Percentiles rank a stretch among this genome's conserved stretches.
Conservation (phyloP, 92 coral and sea anemone species). For the Umimayanthus kanabou region DNA sequence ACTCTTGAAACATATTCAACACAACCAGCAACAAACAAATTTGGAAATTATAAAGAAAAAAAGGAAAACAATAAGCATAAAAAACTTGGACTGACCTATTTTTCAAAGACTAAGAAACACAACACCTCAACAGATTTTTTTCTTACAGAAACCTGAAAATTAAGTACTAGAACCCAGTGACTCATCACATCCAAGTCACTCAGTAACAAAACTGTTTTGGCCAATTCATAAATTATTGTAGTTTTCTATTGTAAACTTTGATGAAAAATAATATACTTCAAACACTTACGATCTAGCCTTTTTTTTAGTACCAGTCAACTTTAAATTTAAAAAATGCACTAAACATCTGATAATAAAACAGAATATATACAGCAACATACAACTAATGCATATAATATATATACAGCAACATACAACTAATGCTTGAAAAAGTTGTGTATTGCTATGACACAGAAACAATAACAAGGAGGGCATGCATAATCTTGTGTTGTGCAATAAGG, state of each 20-base stretch:
- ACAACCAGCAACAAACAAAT: conserved; percentile 22
- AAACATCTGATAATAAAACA: not conserved
- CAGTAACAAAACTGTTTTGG: too few relatives aligned
- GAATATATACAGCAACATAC: too few relatives aligned
- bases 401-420: too few relatives aligned
- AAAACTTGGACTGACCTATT: not conserved
- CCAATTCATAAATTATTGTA: too few relatives aligned
- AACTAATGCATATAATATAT: too few relatives aligned
- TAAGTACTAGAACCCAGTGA: not conserved
- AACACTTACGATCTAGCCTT: not conserved
- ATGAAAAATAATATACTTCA: too few relatives aligned
- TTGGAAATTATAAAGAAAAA: not conserved
- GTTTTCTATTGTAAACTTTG: not conserved
- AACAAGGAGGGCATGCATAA: not conserved
- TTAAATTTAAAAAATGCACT: not conserved
- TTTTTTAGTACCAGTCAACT: not conserved
- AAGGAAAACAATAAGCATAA: not conserved
- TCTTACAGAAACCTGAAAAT: not conserved
- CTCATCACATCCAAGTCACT: too few relatives aligned
- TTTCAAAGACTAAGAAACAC: not conserved
- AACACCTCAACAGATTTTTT: not conserved
- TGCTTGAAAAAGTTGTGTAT: not conserved
- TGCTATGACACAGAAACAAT: too few relatives aligned
- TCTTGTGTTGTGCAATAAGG: too few relatives aligned
- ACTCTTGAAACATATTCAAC: conserved; percentile 17